Conservation (phyloP, 2,797 vertebrate species). For the Poeciliopsis infans region DNA sequence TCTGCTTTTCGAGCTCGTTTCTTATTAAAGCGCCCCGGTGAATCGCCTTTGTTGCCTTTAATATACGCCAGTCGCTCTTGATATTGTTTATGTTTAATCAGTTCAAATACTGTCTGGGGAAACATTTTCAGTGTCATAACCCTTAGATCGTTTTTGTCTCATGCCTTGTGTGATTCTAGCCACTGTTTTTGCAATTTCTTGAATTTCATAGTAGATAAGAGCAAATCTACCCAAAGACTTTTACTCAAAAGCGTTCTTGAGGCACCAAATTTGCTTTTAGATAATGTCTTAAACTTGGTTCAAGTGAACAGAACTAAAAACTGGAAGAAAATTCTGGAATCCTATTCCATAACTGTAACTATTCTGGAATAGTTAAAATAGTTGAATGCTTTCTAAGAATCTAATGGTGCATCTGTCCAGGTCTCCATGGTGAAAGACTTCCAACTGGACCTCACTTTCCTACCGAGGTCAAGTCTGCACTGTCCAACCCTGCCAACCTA, state of each 20-base stretch:
- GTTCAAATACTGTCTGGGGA: background rate
- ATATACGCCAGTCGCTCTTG: constrained; percentile 11
- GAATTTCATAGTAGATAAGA: too few species aligned
- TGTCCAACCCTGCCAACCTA: constrained; percentile 9
- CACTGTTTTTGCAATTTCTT: too few species aligned
- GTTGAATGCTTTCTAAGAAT: background rate
- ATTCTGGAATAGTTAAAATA: background rate
- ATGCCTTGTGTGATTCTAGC: background rate
- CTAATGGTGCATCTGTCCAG: background rate
- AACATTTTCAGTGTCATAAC: background rate
- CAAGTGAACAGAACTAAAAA: background rate
- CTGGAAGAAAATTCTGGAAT: background rate
- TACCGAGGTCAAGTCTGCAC: constrained; percentile 22
- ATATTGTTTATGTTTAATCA: constrained; percentile 6
- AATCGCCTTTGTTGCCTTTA: constrained; percentile 51
- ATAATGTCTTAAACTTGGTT: background rate
- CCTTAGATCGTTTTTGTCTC: background rate
- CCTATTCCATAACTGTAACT: background rate
- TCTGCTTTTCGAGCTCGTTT: constrained; percentile 35
- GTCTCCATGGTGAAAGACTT: background rate
- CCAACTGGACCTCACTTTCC: background rate
- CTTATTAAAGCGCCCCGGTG: constrained; percentile 18
- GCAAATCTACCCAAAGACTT: too few species aligned
- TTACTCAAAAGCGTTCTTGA: background rate
- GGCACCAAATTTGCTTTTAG: background rate